These are phyloP conservation scores for Augochlora pura DNA, from an alignment of 1,140 invertebrate genomes.

Conservation along the genomic window DNA sequence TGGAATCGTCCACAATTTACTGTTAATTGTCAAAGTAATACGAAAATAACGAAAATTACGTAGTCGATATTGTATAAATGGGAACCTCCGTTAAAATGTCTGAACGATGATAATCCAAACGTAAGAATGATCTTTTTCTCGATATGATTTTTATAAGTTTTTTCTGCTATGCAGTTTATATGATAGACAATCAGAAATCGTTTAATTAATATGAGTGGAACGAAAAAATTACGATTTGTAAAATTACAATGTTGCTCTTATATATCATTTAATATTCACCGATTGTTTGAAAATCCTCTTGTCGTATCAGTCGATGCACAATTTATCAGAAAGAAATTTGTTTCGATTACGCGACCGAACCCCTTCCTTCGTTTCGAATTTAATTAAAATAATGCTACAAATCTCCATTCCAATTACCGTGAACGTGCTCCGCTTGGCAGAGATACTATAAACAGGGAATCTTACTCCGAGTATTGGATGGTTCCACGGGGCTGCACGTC, in stretches of 20 bases:
- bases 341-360: not conserved
- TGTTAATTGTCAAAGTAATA: not conserved
- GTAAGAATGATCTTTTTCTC: too few species aligned
- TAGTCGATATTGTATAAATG: too few species aligned
- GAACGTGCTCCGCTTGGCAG: constrained; percentile 16
- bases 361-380: constrained; percentile 40
- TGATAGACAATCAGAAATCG: too few species aligned
- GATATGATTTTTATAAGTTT: too few species aligned
- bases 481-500: constrained; percentile 30
- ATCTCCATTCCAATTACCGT: constrained; percentile 63
- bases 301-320: not conserved
- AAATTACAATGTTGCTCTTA: too few species aligned
- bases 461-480: constrained; percentile 45
- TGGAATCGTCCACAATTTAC: not conserved
- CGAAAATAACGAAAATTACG: too few species aligned
- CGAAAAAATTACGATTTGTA: too few species aligned
- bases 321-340: not conserved
- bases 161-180: too few species aligned
- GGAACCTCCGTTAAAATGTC: too few species aligned
- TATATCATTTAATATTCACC: not conserved
- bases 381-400: constrained; percentile 65
- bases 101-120: too few species aligned
- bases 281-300: not conserved
- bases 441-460: constrained; percentile 56
- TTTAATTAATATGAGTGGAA: too few species aligned